These are phyloP conservation scores for Metacarcinus magister DNA, from an alignment of 2,888 invertebrate species.

Conservation along the genomic window DNA sequence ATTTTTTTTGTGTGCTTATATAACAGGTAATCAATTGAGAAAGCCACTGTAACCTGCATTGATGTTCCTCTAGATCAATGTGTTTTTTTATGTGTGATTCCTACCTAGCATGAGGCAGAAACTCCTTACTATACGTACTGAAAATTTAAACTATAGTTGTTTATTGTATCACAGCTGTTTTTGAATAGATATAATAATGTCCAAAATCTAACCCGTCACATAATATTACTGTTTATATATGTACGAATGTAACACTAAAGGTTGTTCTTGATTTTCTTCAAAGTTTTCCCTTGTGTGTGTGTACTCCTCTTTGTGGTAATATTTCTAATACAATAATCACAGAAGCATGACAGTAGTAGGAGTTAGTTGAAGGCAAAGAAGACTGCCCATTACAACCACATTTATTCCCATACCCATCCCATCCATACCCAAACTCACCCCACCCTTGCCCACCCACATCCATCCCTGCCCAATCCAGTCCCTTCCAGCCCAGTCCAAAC, in stretches of 20 bases:
- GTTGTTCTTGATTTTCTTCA: not conserved
- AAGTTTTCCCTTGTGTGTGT: constrained; percentile 1
- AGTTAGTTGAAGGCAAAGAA: not conserved
- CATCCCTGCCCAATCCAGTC: not conserved
- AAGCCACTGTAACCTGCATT: constrained; percentile 3
- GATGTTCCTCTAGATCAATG: not conserved
- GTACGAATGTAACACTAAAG: not conserved
- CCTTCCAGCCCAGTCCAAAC: not conserved
- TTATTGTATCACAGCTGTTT: not conserved
- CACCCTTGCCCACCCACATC: not conserved
- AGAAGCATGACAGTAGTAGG: constrained; percentile 17
- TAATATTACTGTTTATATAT: not conserved
- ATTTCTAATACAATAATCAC: not conserved
- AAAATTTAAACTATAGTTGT: not conserved
- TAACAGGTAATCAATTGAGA: not conserved
- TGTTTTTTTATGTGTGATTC: not conserved
- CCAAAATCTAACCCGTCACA: not conserved
- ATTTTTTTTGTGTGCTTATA: not conserved
- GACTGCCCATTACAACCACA: not conserved
- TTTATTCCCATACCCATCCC: not conserved
- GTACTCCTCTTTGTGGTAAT: not conserved
- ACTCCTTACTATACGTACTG: not conserved
- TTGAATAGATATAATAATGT: not conserved
- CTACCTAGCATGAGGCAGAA: constrained; percentile 33
- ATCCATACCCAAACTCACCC: not conserved